Conservation (phyloP, 1,140 invertebrate genomes). For the Monomorium pharaonis region DNA sequence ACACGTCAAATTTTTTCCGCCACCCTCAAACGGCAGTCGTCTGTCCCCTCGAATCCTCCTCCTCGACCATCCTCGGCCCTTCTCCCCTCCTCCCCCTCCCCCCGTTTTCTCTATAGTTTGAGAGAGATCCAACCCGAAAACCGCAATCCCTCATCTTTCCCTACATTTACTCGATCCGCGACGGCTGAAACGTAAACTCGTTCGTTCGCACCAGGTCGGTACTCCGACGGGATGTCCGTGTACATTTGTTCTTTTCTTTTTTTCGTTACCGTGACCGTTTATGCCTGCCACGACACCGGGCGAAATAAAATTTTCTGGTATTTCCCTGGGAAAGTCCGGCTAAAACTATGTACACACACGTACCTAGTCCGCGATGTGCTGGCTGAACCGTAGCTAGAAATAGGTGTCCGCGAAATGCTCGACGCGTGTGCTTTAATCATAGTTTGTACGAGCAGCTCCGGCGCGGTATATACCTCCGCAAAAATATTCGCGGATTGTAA, state of each 20-base stretch:
- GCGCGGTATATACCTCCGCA: background rate
- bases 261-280: conserved; percentile 56
- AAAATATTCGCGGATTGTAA: conserved; percentile 7
- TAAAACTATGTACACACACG: conserved; percentile 26
- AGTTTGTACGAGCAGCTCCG: background rate
- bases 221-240: conserved; percentile 44
- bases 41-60: conserved; percentile 16
- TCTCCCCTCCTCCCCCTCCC: background rate
- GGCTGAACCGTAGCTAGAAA: conserved; percentile 45
- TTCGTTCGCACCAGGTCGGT: conserved; percentile 66
- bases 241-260: conserved; percentile 34
- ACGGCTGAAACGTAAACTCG: conserved; percentile 78
- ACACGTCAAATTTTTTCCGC: conserved; percentile 73
- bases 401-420: conserved; percentile 2
- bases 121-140: conserved; percentile 76
- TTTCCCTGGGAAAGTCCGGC: conserved; percentile 57
- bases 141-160: conserved; percentile 81
- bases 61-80: background rate
- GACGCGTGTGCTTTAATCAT: conserved; percentile 25
- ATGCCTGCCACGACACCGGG: conserved; percentile 61
- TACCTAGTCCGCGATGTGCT: conserved; percentile 12
- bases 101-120: conserved; percentile 1
- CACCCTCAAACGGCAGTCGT: conserved; percentile 31
- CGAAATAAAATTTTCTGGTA: conserved; percentile 71
- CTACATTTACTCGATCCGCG: conserved; percentile 78